phyloP scores from a whole-genome alignment of 2,113 vertebrate genomes.

The Carassius gibelio region DNA sequence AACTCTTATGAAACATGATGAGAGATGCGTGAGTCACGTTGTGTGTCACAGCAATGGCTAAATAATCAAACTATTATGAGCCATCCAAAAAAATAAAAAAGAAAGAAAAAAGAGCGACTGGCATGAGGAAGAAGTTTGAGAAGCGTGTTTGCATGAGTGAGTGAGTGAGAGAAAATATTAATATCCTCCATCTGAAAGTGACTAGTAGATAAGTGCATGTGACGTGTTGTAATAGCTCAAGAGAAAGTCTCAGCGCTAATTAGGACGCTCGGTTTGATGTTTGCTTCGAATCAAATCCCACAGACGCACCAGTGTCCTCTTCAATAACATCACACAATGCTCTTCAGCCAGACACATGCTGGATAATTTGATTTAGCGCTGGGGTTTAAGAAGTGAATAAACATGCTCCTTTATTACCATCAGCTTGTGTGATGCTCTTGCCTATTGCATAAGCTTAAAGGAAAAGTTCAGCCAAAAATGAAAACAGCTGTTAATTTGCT shows the following conservation, averaged over 20 bases:
- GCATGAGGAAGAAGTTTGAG: not conserved
- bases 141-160: not conserved
- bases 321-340: constrained; percentile 49
- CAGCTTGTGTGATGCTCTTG: constrained; percentile 3
- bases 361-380: constrained; percentile 42
- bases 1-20: constrained; percentile 19
- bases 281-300: constrained; percentile 50
- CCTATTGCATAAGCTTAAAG: not conserved
- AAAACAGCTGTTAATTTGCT: not conserved
- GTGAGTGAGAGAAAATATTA: constrained; percentile 31
- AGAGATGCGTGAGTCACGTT: constrained; percentile 18
- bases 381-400: constrained; percentile 36
- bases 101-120: not conserved
- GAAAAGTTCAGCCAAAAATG: not conserved
- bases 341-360: constrained; percentile 31
- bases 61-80: constrained; percentile 33
- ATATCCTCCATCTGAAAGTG: constrained; percentile 45
- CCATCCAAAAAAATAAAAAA: not conserved
- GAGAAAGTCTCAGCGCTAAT: constrained; percentile 46
- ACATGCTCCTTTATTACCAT: constrained; percentile 41
- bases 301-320: constrained; percentile 42
- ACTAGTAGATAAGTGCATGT: constrained; percentile 47
- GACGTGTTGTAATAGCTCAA: constrained; percentile 43
- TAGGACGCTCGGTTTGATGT: constrained; percentile 46
- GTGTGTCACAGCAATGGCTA: not conserved